Percentiles rank a stretch among this genome's conserved stretches.
phyloP scores from a whole-genome alignment of 2,888 invertebrate genomes.

The Smittia sp. region DNA sequence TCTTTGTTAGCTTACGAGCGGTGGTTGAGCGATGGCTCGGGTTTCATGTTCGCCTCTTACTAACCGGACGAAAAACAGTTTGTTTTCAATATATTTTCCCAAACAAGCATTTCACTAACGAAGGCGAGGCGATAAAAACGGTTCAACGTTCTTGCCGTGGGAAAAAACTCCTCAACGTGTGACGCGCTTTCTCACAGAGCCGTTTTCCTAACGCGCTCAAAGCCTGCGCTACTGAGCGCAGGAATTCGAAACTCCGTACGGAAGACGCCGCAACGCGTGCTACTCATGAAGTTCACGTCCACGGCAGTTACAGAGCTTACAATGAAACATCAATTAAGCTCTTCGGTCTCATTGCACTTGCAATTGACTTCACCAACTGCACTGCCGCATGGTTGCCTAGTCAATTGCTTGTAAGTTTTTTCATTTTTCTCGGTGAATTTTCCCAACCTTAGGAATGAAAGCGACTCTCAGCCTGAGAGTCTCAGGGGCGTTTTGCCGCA shows the following conservation, averaged over 20 bases:
- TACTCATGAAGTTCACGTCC: too few relatives aligned
- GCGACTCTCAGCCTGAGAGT: too few relatives aligned
- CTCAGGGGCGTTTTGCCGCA: constrained; percentile 10
- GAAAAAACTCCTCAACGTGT: background rate
- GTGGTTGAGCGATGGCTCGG: background rate
- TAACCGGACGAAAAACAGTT: constrained; percentile 40
- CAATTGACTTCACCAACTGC: constrained; percentile 20
- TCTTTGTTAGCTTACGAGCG: background rate
- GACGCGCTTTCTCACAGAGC: background rate
- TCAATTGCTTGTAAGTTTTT: constrained; percentile 38
- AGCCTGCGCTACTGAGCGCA: too few relatives aligned
- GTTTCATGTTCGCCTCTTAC: constrained; percentile 14
- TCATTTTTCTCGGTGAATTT: constrained; percentile 39
- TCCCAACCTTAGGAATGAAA: constrained; percentile 31
- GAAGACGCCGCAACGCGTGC: too few relatives aligned
- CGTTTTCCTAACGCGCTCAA: background rate
- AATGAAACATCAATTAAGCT: background rate
- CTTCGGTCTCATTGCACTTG: background rate
- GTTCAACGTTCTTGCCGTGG: constrained; percentile 8
- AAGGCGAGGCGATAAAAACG: constrained; percentile 16
- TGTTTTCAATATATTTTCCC: constrained; percentile 39
- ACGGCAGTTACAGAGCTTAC: background rate
- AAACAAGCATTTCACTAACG: constrained; percentile 3
- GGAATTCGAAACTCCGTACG: too few relatives aligned
- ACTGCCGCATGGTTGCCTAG: constrained; percentile 27